Evolutionary conservation across 1,140 invertebrate species (phyloP).

Genomic region (Achroia grisella): DNA sequence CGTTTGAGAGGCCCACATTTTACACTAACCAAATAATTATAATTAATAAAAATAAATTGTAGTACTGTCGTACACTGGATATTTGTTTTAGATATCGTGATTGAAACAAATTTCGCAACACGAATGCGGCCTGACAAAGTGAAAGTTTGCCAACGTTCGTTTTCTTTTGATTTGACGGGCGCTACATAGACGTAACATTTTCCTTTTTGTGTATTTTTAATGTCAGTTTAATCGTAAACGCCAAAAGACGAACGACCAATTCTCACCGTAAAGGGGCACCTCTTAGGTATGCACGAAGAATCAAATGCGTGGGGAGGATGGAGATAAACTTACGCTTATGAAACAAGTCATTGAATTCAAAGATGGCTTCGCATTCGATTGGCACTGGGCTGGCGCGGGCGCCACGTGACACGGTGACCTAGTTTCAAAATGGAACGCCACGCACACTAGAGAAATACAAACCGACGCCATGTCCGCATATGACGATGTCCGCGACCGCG

Average conservation of each 20-base stretch:
- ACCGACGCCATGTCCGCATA: constrained; percentile 13
- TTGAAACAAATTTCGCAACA: constrained; percentile 43
- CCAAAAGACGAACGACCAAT: no score
- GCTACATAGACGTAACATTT: constrained; percentile 6
- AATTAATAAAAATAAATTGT: constrained; percentile 6
- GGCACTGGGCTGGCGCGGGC: constrained; percentile 56
- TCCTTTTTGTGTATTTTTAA: not conserved
- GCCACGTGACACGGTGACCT: constrained; percentile 66
- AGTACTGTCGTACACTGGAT: not conserved
- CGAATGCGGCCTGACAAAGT: constrained; percentile 33
- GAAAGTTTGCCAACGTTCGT: constrained; percentile 46
- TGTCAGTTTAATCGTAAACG: not conserved
- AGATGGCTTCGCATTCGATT: constrained; percentile 59
- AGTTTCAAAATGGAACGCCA: constrained; percentile 68
- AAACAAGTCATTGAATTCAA: constrained; percentile 53
- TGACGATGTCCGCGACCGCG: constrained; percentile 24
- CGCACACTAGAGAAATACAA: constrained; percentile 59
- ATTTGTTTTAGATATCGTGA: constrained; percentile 7
- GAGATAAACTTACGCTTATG: not conserved
- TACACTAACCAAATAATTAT: not conserved
- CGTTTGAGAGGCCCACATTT: no score
- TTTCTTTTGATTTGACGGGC: constrained; percentile 29
- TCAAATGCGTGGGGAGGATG: not conserved
- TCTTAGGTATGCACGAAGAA: no score
- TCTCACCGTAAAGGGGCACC: no score